phyloP scores from a whole-genome alignment of 2,888 invertebrate species.

The Daptonema setosum region DNA sequence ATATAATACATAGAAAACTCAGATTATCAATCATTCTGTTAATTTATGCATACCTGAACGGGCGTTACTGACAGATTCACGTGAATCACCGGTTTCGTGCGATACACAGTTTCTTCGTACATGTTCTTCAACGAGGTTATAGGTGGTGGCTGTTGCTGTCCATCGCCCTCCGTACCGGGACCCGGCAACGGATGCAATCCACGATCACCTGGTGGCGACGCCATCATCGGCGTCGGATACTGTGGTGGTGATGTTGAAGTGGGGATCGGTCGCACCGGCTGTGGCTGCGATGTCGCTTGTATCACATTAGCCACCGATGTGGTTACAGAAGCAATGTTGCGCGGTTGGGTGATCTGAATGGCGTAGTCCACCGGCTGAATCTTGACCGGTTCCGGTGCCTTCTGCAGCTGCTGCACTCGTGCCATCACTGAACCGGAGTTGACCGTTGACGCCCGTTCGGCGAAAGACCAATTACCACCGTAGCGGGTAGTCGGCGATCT shows the following conservation, averaged over 20 bases:
- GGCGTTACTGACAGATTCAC: neutral
- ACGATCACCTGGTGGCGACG: neutral
- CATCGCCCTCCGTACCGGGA: too few relatives aligned
- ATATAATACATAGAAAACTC: too few relatives aligned
- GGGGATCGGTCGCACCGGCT: too few relatives aligned
- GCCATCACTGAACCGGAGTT: neutral
- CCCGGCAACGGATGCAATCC: too few relatives aligned
- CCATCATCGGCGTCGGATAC: neutral
- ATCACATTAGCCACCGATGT: too few relatives aligned
- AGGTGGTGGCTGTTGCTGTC: neutral
- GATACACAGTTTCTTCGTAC: neutral
- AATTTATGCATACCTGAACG: neutral
- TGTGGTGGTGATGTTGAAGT: too few relatives aligned
- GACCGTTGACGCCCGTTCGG: neutral
- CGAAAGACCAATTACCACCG: neutral
- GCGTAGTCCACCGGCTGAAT: neutral
- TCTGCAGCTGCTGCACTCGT: constrained; percentile 1
- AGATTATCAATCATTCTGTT: too few relatives aligned
- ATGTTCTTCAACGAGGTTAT: neutral
- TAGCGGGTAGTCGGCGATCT: neutral
- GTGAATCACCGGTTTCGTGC: constrained; percentile 1
- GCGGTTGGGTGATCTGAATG: too few relatives aligned
- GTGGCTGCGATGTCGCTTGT: too few relatives aligned
- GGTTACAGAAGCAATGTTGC: too few relatives aligned
- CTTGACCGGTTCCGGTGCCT: neutral